Base-by-base conservation (phyloP, 2,888 invertebrate species). In the Agrotis segetum region DNA sequence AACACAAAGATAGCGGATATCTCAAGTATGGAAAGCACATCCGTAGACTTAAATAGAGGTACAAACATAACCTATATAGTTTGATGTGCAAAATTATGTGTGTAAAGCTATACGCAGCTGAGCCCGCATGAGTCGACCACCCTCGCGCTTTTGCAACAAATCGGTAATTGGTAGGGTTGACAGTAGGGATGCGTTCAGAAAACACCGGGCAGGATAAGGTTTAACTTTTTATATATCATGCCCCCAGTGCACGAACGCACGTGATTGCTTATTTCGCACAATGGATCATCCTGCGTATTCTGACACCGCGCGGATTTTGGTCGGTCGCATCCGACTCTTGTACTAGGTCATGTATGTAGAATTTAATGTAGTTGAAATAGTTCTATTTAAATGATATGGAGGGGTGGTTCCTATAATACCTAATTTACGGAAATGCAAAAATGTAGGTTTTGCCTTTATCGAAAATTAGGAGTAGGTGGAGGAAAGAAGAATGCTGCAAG, bases 91-190 rank as follows among this genome's bases (percentile, higher is more conserved):
- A 91, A 92, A 90, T 84, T 82, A 76, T 86, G 82, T 86, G 82
- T 82, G 85, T 73, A 71, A 82, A 79, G 62, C 82, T 85, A 72
- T 72, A 76, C 84, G 92, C 95, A 95, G 95, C 94, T 95, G 95
- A 91, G 91, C 95, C 95, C 95, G 95, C 95, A 95, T 95, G 81
- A 60, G 68, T 79, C 88, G 94, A 92, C 95, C 95, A 94, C 95
- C 95, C 95, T 90, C 88, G 87, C 85, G 85, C 81, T 86, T 88
- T 88, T 82, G 90, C 90, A 91, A 89, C 89, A 89, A 85, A 86
- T 84, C 74, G 74, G 76, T 82, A 84, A 79, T 84, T 74, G 73
- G 67, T 81, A 77, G 75, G 78, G 72, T 79, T 81, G 69, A 74
- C 74, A 80, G 70, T 62, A 67, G 79, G 84, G 85, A 83, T 82